Evolutionary conservation across 2,888 invertebrate genomes (phyloP).

Genomic region (Andrena flavipes): DNA sequence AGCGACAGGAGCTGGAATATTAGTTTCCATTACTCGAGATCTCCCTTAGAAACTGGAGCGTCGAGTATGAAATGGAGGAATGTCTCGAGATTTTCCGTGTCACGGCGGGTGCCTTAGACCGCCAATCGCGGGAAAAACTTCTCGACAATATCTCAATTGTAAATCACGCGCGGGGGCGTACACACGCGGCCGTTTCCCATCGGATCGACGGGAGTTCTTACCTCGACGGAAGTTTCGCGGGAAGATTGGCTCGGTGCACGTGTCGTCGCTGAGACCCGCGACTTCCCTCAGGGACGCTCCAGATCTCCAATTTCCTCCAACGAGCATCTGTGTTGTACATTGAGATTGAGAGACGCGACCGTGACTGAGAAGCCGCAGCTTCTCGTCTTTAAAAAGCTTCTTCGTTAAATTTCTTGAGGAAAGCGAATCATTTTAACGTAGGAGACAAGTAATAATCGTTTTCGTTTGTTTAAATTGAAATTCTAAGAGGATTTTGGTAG

Average conservation of each 20-base stretch:
- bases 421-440: too few species aligned
- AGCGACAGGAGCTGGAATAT: not conserved
- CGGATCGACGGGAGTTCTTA: conserved; percentile 31
- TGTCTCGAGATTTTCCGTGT: conserved; percentile 16
- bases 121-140: conserved; percentile 42
- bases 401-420: too few species aligned
- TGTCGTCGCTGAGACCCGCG: conserved; percentile 12
- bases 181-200: conserved; percentile 12
- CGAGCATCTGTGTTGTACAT: conserved; percentile 60
- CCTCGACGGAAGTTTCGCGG: conserved; percentile 6
- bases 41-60: not conserved
- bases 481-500: too few species aligned
- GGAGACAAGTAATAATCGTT: too few species aligned
- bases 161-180: conserved; percentile 37
- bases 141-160: conserved; percentile 56
- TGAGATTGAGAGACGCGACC: not conserved
- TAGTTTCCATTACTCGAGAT: not conserved
- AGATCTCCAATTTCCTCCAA: conserved; percentile 48
- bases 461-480: too few species aligned
- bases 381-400: not conserved
- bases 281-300: conserved; percentile 24
- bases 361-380: not conserved
- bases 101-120: not conserved
- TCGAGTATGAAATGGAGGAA: conserved; percentile 5
- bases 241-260: conserved; percentile 27